Percentiles rank a stretch among this genome's conserved stretches.
Conservation (phyloP, 2,113 vertebrate species). For the Mormyrus lacerda region DNA sequence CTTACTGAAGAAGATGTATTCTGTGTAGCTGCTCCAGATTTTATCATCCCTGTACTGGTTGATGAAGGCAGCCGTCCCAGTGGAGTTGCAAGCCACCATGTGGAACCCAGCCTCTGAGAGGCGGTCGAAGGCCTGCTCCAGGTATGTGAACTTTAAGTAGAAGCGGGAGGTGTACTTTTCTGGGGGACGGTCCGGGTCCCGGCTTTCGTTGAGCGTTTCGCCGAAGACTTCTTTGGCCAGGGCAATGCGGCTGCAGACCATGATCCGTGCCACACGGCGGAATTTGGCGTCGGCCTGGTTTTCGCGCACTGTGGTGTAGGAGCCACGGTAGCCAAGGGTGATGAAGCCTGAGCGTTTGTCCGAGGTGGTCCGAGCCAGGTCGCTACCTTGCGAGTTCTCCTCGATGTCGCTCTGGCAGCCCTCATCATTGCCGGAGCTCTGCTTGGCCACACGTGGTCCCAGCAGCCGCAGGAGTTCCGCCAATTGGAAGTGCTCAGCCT, state of each 20-base stretch:
- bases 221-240: constrained; percentile 81
- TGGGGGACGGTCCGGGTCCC: constrained; percentile 75
- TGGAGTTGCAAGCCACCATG: constrained; percentile 73
- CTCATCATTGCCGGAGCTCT: constrained; percentile 76
- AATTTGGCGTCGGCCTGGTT: constrained; percentile 78
- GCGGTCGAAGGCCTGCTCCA: constrained; percentile 81
- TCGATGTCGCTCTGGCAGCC: constrained; percentile 80
- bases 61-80: constrained; percentile 67
- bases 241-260: constrained; percentile 78
- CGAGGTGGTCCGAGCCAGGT: constrained; percentile 43
- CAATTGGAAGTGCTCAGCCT: constrained; percentile 79
- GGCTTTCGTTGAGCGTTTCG: constrained; percentile 77
- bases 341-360: constrained; percentile 78
- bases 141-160: constrained; percentile 82
- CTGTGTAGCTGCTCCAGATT: constrained; percentile 83
- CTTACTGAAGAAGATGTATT: constrained; percentile 86
- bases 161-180: constrained; percentile 83
- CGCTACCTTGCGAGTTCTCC: constrained; percentile 71
- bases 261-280: constrained; percentile 76
- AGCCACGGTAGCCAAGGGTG: constrained; percentile 77
- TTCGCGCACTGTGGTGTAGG: constrained; percentile 72
- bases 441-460: constrained; percentile 69
- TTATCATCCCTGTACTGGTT: constrained; percentile 80
- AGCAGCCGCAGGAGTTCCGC: constrained; percentile 70
- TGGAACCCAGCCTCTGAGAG: constrained; percentile 74